Evolutionary conservation across 2,113 vertebrate genomes (phyloP), one percentile per base, ranked within the genome.

Genomic region (Limanda limanda): DNA sequence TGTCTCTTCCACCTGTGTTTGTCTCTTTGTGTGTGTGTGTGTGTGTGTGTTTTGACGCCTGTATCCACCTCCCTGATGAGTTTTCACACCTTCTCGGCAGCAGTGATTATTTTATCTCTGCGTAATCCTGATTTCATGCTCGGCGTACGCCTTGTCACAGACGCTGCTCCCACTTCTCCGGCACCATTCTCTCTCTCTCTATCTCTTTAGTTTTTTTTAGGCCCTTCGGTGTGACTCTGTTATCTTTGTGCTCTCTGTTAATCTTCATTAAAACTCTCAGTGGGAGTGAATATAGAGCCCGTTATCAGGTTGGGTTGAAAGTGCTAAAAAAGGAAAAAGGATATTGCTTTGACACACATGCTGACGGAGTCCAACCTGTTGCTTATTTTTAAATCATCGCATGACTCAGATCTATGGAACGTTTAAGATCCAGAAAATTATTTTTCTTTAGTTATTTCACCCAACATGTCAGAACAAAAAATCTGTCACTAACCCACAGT

Each of bases 71-170:
- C 56, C 57, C 54, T 55, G 74, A 79, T 77, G 78, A 70, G 63
- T 83, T 88, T 82, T 86, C 83, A 73, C 80, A 75, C 67, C 59
- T 62, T 60, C 18, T 20, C 27, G 31, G 59, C 56, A n/a, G 42
- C 76, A 65, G 78, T 24, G 23, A 84, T 81, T 71, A 78, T 62
- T 70, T 86, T 51, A 76, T 75, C 56, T 60, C 82, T 14, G 74
- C 20, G 67, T 77, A 74, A 76, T 74, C 51, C 78, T 47, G 72
- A 84, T 88, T 86, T 88, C 67, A 84, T 66, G 77, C 74, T 63
- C 20, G 78, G 35, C 66, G 24, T 45, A 45, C 25, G 56, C 54
- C 48, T 47, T 0, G 76, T 79, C 84, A 70, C 84, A 78, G 79
- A 74, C 21, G 65, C 65, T 70, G 74, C 71, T 25, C 83, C 45